phyloP scores from a whole-genome alignment of 2,113 vertebrate genomes.

The Neotoma lepida region DNA sequence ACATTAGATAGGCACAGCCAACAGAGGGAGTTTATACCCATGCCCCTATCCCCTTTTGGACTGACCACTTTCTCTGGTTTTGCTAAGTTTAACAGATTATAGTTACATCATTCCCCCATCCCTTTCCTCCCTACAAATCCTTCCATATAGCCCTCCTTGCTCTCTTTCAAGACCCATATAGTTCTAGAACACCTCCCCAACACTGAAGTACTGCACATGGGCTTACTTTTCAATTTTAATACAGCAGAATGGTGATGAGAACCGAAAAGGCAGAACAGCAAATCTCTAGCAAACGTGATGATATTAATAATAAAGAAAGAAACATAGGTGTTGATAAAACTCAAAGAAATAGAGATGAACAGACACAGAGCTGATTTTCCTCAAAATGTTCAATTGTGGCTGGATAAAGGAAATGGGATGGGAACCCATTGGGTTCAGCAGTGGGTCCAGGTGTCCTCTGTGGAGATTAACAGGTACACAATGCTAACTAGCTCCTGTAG shows the following conservation, averaged over 20 bases:
- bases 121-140: background rate
- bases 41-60: background rate
- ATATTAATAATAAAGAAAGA: background rate
- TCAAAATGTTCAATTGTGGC: slow-evolving; percentile 3
- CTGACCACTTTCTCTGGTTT: slow-evolving; percentile 31
- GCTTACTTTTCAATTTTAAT: slow-evolving; percentile 12
- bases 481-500: background rate
- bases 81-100: background rate
- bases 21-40: background rate
- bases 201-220: background rate
- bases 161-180: background rate
- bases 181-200: background rate
- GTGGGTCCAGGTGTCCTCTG: background rate
- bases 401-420: background rate
- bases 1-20: background rate
- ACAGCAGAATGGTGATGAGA: background rate
- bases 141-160: background rate
- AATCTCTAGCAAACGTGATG: background rate
- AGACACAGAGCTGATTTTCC: background rate
- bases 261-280: slow-evolving; percentile 2
- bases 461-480: background rate
- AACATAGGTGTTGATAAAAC: background rate
- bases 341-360: slow-evolving; percentile 16
- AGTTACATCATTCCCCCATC: background rate
- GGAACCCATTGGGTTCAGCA: background rate